A percentile compares a stretch with the other conserved stretches of the same genome.
These are phyloP conservation scores for Beris chalybata DNA, from an alignment of 2,888 invertebrate species.

Conservation along the genomic window DNA sequence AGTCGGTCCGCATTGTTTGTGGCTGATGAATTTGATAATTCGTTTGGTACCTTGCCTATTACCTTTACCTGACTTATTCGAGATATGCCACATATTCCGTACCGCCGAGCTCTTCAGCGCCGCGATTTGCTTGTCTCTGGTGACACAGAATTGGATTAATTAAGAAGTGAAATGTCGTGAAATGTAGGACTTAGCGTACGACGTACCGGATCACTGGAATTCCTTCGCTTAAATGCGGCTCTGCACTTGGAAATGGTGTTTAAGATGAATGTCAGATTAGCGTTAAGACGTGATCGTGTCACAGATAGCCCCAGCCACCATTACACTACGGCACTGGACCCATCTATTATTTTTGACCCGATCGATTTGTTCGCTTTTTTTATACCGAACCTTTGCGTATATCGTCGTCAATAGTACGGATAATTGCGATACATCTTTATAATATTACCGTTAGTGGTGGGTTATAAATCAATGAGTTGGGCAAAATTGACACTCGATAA, in stretches of 20 bases:
- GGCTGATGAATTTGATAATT: conserved; percentile 34
- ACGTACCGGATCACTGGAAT: conserved; percentile 18
- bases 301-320: conserved; percentile 5
- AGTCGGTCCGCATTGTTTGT: conserved; percentile 30
- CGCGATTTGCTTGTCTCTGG: conserved; percentile 6
- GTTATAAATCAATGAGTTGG: conserved; percentile 13
- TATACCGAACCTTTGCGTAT: neutral
- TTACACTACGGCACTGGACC: neutral
- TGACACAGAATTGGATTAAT: conserved; percentile 33
- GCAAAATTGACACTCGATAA: conserved; percentile 13
- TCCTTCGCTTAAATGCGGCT: conserved; percentile 10
- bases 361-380: neutral
- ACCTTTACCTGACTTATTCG: no score
- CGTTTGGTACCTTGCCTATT: conserved; percentile 5
- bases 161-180: conserved; percentile 32
- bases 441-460: conserved; percentile 12
- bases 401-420: neutral
- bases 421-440: neutral
- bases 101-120: conserved; percentile 1
- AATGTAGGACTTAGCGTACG: conserved; percentile 24
- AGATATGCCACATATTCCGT: no score
- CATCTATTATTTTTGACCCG: conserved; percentile 5
- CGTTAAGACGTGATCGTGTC: conserved; percentile 26
- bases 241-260: conserved; percentile 25
- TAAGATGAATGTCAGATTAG: conserved; percentile 26